phyloP scores from a whole-genome alignment of 1,140 invertebrate genomes.

The Listronotus bonariensis region DNA sequence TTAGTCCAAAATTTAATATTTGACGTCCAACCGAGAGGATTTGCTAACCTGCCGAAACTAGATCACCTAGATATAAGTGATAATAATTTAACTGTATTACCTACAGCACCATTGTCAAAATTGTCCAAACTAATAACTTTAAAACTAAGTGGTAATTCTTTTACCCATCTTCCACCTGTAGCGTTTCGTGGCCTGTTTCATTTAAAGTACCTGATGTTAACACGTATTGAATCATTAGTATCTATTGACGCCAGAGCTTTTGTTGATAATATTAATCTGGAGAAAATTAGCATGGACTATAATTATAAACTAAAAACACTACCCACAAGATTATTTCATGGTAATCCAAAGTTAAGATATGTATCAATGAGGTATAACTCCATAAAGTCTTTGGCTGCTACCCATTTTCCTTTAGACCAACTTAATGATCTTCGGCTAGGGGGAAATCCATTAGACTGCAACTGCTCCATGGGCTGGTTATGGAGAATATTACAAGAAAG shows the following conservation, averaged over 20 bases:
- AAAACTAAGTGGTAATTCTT: slow-evolving; percentile 76
- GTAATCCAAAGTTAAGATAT: slow-evolving; percentile 73
- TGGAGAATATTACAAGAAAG: slow-evolving; percentile 72
- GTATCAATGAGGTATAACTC: slow-evolving; percentile 74
- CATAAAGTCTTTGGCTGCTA: slow-evolving; percentile 72
- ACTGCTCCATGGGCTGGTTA: slow-evolving; percentile 85
- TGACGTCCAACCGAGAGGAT: slow-evolving; percentile 67
- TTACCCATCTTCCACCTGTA: slow-evolving; percentile 68
- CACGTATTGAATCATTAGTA: slow-evolving; percentile 66
- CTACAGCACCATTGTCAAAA: slow-evolving; percentile 74
- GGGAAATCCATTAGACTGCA: slow-evolving; percentile 84
- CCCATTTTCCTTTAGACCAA: slow-evolving; percentile 78
- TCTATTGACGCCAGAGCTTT: slow-evolving; percentile 76
- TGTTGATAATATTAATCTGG: slow-evolving; percentile 81
- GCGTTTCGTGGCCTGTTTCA: slow-evolving; percentile 82
- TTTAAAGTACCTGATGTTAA: slow-evolving; percentile 73
- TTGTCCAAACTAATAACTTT: slow-evolving; percentile 73
- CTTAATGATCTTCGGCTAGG: slow-evolving; percentile 71
- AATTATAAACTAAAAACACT: slow-evolving; percentile 72
- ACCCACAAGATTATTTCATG: slow-evolving; percentile 73
- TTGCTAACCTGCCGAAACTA: slow-evolving; percentile 70
- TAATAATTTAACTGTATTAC: slow-evolving; percentile 79
- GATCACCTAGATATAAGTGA: slow-evolving; percentile 76
- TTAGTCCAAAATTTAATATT: slow-evolving; percentile 75
- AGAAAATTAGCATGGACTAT: slow-evolving; percentile 75